These are phyloP conservation scores for Thelaira solivaga DNA, from an alignment of 2,888 invertebrate genomes.

Conservation along the genomic window DNA sequence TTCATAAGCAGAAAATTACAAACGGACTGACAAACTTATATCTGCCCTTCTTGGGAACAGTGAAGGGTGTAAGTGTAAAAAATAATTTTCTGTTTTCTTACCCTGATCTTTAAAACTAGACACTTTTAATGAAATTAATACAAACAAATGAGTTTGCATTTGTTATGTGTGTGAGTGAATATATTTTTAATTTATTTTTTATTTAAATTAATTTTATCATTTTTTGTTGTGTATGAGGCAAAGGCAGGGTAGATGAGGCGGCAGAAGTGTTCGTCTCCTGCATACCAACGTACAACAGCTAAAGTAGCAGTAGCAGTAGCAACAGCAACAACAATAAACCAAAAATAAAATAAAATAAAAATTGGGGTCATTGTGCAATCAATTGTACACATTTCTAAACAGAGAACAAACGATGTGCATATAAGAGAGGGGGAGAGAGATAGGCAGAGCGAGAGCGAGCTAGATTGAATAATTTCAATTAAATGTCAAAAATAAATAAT, in stretches of 20 bases:
- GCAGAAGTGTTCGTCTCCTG: no score
- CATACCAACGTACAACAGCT: background rate
- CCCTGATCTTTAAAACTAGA: conserved; percentile 39
- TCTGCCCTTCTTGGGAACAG: no score
- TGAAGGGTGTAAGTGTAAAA: background rate
- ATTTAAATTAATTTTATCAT: background rate
- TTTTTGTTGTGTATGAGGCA: background rate
- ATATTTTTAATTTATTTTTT: background rate
- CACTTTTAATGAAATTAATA: conserved; percentile 32
- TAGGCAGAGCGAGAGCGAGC: background rate
- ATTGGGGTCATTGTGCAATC: conserved; percentile 63
- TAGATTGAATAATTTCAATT: conserved; percentile 45
- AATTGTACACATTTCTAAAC: conserved; percentile 22
- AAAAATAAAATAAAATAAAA: conserved; percentile 39
- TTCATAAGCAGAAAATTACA: no score
- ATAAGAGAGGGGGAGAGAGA: no score
- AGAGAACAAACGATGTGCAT: background rate
- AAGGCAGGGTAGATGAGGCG: background rate
- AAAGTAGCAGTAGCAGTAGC: background rate
- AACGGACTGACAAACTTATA: no score
- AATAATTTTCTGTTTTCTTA: conserved; percentile 18
- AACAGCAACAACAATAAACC: conserved; percentile 11
- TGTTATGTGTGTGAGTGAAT: background rate
- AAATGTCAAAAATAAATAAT: conserved; percentile 25
- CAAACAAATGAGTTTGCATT: background rate